Evolutionary conservation across 2,888 invertebrate species (phyloP), one percentile per base, ranked within the genome.

Genomic region (Anticlea derivata): DNA sequence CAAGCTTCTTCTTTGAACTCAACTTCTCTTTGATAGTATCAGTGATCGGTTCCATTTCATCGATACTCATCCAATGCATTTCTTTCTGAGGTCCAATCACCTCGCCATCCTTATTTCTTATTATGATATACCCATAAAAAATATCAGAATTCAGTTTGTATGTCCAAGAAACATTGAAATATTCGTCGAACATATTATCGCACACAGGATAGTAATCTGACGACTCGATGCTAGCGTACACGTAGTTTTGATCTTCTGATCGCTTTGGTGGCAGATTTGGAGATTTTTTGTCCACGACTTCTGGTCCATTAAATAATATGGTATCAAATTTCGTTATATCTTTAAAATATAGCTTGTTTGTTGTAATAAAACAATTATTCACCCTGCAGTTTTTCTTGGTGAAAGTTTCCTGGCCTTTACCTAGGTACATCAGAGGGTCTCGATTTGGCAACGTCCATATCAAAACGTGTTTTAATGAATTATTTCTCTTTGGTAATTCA

Each of bases 331-430:
- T 4, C 4, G 17, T 17, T 17, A 17, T 17, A 17, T 17, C 17
- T 17, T 17, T 31, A 6, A 8, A 68, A 59, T 17, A 55, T 58
- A 1, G 45, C 27, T 48, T 65, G 23, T 79, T 49, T 2, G 55
- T 53, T 1, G 78, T 74, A 1, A 79, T 67, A 37, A 60, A 69
- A 46, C 80, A 80, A 35, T 75, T 76, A 3, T 48, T 61, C 20
- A 64, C 59, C 3, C 55, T 49, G 55, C 80, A 80, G 1, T 68
- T 66, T 29, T 63, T 65, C 10, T 61, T 58, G 1, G 63, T 51
- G 29, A 80, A 78, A 1, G 50, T 54, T 22, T 57, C 37, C 33
- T 61, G 65, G 0, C 77, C 76, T 2, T 55, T 29, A 13, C 65
- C 63, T 57, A 78, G 63, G 41, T 66, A 66, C 4, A 60, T 52